Evolutionary conservation across 1,140 invertebrate species (phyloP).

Genomic region (Philaenus spumarius): DNA sequence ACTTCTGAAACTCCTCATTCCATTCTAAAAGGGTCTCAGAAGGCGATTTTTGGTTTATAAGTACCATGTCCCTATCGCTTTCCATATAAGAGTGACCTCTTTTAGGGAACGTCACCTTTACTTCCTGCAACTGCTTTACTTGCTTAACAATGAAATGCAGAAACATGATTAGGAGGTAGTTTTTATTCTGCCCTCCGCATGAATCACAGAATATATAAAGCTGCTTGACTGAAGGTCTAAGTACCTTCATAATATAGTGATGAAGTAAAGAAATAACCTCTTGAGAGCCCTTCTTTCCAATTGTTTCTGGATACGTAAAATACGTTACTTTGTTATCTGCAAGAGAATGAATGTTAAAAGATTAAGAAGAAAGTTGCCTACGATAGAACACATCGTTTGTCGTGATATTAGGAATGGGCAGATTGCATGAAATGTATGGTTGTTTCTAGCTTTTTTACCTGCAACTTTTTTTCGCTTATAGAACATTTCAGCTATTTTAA

Average conservation of each 20-base stretch:
- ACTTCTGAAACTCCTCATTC: too few species aligned
- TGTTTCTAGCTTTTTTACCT: not conserved
- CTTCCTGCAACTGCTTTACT: constrained; percentile 12
- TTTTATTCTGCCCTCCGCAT: too few species aligned
- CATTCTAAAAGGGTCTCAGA: too few species aligned
- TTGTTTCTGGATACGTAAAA: constrained; percentile 12
- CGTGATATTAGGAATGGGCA: constrained; percentile 13
- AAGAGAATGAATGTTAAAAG: too few species aligned
- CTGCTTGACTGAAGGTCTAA: not conserved
- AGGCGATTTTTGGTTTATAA: constrained; percentile 16
- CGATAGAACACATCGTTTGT: constrained; percentile 10
- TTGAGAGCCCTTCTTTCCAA: too few species aligned
- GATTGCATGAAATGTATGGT: constrained; percentile 3
- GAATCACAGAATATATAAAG: constrained; percentile 11
- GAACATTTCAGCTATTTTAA: constrained; percentile 12
- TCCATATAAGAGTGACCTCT: constrained; percentile 21
- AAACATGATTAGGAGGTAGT: constrained; percentile 18
- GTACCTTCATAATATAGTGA: constrained; percentile 4
- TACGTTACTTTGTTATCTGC: too few species aligned
- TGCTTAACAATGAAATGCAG: constrained; percentile 23
- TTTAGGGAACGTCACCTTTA: constrained; percentile 16
- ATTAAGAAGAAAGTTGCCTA: constrained; percentile 13
- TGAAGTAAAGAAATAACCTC: constrained; percentile 16
- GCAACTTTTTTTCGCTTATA: not conserved
- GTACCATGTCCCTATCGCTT: constrained; percentile 20